These are phyloP conservation scores for Osmerus eperlanus DNA, from an alignment of 2,113 vertebrate species.

Conservation along the genomic window DNA sequence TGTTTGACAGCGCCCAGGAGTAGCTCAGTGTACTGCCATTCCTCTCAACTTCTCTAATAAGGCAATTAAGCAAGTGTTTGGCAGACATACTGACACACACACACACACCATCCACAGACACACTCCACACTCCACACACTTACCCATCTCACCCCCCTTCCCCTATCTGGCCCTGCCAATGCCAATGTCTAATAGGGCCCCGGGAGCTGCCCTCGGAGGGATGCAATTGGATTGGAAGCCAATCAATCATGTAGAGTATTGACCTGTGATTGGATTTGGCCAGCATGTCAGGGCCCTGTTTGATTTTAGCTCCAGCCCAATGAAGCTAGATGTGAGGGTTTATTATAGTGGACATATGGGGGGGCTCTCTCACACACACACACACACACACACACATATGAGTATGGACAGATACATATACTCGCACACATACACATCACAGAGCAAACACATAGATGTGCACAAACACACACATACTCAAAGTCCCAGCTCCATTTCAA, in stretches of 20 bases:
- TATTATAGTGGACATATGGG: slow-evolving; percentile 56
- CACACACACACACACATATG: background rate
- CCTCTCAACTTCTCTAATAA: background rate
- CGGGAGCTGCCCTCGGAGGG: slow-evolving; percentile 28
- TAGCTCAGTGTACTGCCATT: background rate
- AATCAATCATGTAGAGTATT: slow-evolving; percentile 63
- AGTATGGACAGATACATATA: background rate
- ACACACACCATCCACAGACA: background rate
- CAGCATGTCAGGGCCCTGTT: slow-evolving; percentile 55
- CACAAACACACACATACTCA: slow-evolving; percentile 7
- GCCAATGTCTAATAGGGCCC: slow-evolving; percentile 56
- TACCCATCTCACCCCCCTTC: background rate
- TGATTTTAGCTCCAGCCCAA: slow-evolving; percentile 61
- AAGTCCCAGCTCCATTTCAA: background rate
- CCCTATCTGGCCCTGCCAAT: slow-evolving; percentile 42
- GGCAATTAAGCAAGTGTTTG: slow-evolving; percentile 4
- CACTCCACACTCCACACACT: background rate
- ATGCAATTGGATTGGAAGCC: slow-evolving; percentile 57
- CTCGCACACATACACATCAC: slow-evolving; percentile 9
- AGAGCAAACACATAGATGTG: slow-evolving; percentile 11
- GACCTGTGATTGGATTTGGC: slow-evolving; percentile 65
- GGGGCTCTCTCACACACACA: slow-evolving; percentile 2
- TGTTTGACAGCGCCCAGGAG: background rate
- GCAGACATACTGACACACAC: background rate
- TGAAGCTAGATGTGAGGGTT: slow-evolving; percentile 58